These are phyloP conservation scores for Oophaga sylvatica DNA, from an alignment of 2,797 vertebrate species.

Conservation along the genomic window DNA sequence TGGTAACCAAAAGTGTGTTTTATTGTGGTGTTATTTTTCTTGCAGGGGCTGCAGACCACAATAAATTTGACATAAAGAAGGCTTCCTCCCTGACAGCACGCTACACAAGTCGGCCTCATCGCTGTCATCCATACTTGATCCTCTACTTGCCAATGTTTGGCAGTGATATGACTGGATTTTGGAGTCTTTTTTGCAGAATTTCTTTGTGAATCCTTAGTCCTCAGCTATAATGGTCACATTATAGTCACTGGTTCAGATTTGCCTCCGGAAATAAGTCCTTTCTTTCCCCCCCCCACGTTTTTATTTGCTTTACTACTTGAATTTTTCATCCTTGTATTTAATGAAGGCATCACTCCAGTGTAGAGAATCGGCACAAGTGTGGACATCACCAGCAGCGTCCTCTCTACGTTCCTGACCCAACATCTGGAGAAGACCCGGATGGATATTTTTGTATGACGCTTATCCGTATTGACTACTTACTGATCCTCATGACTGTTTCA, in stretches of 20 bases:
- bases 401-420: not conserved
- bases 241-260: not conserved
- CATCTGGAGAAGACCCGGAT: not conserved
- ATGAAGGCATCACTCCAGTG: conserved; percentile 21
- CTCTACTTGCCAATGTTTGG: not conserved
- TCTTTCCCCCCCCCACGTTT: not conserved
- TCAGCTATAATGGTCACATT: not conserved
- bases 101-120: not conserved
- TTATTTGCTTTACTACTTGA: not conserved
- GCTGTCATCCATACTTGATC: not conserved
- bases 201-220: too few species aligned
- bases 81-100: not conserved
- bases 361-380: not conserved
- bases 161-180: not conserved
- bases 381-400: not conserved
- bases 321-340: conserved; percentile 11
- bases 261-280: not conserved
- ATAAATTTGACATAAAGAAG: not conserved
- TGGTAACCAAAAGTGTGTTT: too few species aligned
- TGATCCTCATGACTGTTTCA: conserved; percentile 76
- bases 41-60: not conserved
- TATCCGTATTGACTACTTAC: not conserved
- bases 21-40: not conserved
- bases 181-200: not conserved
- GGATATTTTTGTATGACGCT: conserved; percentile 8